Evolutionary conservation across 92 coral and sea anemone species (phyloP).

Genomic region (Palythoa caribaeorum): DNA sequence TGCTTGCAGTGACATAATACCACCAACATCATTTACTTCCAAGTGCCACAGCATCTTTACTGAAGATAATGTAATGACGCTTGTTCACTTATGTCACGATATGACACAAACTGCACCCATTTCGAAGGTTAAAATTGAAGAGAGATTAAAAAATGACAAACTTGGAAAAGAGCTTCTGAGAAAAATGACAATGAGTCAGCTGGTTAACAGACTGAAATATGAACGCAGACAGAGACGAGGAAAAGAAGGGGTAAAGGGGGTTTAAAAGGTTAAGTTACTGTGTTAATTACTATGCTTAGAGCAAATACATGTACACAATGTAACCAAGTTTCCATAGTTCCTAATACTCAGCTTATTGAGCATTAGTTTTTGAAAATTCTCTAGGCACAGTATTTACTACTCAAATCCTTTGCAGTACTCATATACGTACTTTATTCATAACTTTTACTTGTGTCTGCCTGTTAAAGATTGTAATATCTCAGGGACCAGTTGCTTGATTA

Average conservation of each 20-base stretch:
- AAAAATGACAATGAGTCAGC: conserved; percentile 26
- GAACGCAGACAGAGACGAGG: conserved; percentile 33
- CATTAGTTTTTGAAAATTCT: not conserved
- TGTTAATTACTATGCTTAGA: not conserved
- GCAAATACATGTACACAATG: not conserved
- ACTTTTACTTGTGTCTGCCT: not conserved
- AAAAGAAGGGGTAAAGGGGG: not conserved
- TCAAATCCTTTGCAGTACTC: not conserved
- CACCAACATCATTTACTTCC: conserved; percentile 41
- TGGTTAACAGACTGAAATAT: conserved; percentile 51
- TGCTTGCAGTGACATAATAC: conserved; percentile 30
- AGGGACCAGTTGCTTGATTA: not conserved
- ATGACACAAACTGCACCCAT: conserved; percentile 41
- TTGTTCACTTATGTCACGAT: conserved; percentile 33
- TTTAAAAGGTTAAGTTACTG: not conserved
- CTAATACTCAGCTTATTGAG: not conserved
- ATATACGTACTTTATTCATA: not conserved
- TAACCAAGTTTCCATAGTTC: not conserved
- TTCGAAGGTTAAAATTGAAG: conserved; percentile 26
- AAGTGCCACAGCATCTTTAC: conserved; percentile 35
- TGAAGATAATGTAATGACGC: conserved; percentile 1
- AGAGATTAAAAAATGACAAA: conserved; percentile 4
- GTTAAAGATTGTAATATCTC: not conserved
- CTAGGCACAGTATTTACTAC: not conserved
- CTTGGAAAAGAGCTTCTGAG: conserved; percentile 27